phyloP scores from a whole-genome alignment of 2,797 vertebrate species.

The Amblyopsis hoosieri region DNA sequence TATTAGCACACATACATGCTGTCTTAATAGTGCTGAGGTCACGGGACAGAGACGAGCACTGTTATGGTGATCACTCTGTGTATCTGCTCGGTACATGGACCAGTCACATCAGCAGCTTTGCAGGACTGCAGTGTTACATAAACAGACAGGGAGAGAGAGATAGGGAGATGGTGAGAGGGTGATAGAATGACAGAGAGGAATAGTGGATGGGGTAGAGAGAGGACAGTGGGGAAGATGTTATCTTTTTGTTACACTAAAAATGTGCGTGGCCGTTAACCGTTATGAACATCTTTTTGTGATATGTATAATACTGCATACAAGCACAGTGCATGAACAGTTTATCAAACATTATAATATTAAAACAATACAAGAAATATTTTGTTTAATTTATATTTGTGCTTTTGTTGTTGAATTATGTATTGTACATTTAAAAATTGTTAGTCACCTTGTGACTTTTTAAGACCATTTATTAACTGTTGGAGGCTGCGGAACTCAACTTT shows the following conservation, averaged over 20 bases:
- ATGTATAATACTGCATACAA: background rate
- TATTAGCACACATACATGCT: constrained; percentile 18
- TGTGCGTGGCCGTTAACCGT: too few species aligned
- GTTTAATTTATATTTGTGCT: too few species aligned
- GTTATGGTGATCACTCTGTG: constrained; percentile 33
- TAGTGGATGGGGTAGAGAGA: constrained; percentile 7
- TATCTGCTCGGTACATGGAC: constrained; percentile 46
- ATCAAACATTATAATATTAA: too few species aligned
- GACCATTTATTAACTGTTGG: too few species aligned
- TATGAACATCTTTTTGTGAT: constrained; percentile 7
- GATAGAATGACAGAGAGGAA: constrained; percentile 1
- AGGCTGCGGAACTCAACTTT: too few species aligned
- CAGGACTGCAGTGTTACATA: constrained; percentile 77
- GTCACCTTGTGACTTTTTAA: too few species aligned
- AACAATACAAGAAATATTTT: too few species aligned
- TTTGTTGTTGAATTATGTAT: too few species aligned
- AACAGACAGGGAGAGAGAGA: constrained; percentile 31
- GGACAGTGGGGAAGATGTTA: background rate
- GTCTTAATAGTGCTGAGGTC: constrained; percentile 20
- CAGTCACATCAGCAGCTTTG: constrained; percentile 77
- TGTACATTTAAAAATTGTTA: too few species aligned
- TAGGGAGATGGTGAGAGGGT: background rate
- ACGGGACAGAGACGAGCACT: constrained; percentile 32
- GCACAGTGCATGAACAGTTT: too few species aligned
- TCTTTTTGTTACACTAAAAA: too few species aligned